These are phyloP conservation scores for Styela plicata DNA, from an alignment of 23 tunicate species.

Conservation along the genomic window DNA sequence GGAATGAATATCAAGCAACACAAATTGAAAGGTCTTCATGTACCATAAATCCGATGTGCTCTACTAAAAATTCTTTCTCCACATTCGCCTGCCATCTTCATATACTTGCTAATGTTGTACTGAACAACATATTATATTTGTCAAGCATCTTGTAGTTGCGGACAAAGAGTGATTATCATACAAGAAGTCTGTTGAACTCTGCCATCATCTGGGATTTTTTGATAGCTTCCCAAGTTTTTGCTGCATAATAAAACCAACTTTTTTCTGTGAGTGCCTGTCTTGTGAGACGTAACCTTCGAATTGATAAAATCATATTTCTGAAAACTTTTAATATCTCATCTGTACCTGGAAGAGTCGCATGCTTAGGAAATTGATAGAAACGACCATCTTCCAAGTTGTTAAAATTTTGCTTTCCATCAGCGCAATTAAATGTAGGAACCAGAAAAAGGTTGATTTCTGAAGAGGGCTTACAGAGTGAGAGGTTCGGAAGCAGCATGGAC, in stretches of 20 bases:
- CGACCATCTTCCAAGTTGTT: slow-evolving; percentile 46
- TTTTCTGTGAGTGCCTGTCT: slow-evolving; percentile 70
- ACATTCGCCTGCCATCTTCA: no score
- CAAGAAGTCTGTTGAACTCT: slow-evolving; percentile 68
- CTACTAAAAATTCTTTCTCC: no score
- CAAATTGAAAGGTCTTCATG: no score
- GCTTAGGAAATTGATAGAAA: slow-evolving; percentile 48
- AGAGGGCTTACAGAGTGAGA: slow-evolving; percentile 27
- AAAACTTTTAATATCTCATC: slow-evolving; percentile 37
- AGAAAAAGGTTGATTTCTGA: slow-evolving; percentile 61
- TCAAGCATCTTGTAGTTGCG: no score
- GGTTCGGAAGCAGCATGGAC: slow-evolving; percentile 60
- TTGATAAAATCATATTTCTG: slow-evolving; percentile 78
- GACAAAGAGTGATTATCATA: no score
- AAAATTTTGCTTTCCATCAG: slow-evolving; percentile 42
- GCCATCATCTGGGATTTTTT: slow-evolving; percentile 80
- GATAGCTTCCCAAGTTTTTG: slow-evolving; percentile 90
- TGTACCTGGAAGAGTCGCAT: slow-evolving; percentile 50
- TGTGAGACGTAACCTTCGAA: slow-evolving; percentile 63
- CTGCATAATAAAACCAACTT: slow-evolving; percentile 95
- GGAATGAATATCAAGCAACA: no score
- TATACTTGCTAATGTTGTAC: no score
- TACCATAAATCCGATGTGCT: no score
- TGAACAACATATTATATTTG: no score
- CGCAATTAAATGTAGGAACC: slow-evolving; percentile 43